These are phyloP conservation scores for Montipora foliosa DNA, from an alignment of 64 coral and sea anemone genomes.

Conservation along the genomic window DNA sequence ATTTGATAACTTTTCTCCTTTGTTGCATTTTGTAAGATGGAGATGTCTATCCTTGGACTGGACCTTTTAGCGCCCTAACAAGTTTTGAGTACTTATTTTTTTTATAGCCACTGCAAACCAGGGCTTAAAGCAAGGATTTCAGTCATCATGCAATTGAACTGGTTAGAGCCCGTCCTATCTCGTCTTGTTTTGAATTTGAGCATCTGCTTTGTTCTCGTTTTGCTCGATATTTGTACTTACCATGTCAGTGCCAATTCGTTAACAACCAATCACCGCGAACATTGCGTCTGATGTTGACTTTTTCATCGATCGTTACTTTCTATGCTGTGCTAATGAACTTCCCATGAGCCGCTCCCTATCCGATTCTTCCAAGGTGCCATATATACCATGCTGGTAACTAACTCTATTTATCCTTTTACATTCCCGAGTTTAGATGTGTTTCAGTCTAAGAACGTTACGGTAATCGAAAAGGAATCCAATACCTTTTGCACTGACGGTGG, in stretches of 20 bases:
- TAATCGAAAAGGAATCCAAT: neutral
- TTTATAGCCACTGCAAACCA: neutral
- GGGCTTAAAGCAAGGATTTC: neutral
- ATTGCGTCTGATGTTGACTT: neutral
- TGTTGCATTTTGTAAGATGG: neutral
- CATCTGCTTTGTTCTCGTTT: conserved; percentile 15
- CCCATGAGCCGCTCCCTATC: neutral
- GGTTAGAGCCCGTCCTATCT: neutral
- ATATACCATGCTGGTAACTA: too few species aligned
- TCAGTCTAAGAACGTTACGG: too few species aligned
- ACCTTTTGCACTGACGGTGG: neutral
- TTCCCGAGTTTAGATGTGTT: neutral
- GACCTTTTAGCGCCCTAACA: too few species aligned
- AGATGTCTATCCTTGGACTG: neutral
- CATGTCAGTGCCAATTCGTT: neutral
- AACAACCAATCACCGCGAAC: neutral
- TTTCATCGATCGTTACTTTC: neutral
- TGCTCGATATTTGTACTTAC: conserved; percentile 41
- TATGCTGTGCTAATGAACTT: conserved; percentile 45
- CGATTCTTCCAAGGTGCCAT: neutral
- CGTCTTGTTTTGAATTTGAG: neutral
- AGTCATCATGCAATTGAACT: neutral
- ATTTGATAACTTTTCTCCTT: neutral
- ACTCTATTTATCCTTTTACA: neutral
- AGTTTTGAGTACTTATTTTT: neutral